Evolutionary conservation across 2,797 vertebrate species (phyloP).

Genomic region (Pitangus sulphuratus): DNA sequence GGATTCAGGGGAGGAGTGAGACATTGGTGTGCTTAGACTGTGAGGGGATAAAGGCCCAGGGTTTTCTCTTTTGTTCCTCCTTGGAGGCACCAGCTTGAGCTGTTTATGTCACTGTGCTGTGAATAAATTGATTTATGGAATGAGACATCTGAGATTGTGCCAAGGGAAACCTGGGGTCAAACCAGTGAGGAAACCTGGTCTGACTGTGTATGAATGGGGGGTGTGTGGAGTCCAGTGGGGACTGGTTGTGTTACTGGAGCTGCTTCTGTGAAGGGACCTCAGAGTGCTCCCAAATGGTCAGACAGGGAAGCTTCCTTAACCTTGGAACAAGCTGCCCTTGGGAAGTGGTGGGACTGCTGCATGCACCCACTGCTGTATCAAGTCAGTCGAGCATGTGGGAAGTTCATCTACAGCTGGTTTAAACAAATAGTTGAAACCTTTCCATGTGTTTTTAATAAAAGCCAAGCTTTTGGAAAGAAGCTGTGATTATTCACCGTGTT

Average conservation of each 20-base stretch:
- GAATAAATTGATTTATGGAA: not conserved
- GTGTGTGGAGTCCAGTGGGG: no score
- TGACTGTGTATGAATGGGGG: no score
- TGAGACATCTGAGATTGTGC: not conserved
- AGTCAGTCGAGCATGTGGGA: rapidly evolving
- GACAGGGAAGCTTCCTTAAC: not conserved
- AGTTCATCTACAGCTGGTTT: not conserved
- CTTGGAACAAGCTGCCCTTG: not conserved
- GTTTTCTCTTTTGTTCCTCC: not conserved
- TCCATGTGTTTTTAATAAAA: not conserved
- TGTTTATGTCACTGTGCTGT: not conserved
- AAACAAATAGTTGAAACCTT: not conserved
- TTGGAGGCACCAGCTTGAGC: not conserved
- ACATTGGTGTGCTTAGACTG: not conserved
- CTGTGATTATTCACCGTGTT: not conserved
- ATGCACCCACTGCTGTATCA: rapidly evolving
- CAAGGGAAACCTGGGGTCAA: not conserved
- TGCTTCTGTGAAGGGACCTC: not conserved
- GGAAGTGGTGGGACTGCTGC: not conserved
- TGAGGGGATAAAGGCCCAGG: not conserved
- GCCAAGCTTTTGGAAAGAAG: not conserved
- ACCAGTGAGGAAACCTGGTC: not conserved
- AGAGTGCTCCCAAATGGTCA: not conserved
- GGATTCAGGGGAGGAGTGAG: not conserved
- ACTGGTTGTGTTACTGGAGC: not conserved